Conservation (phyloP, 2,888 invertebrate genomes). For the Hipparchia sbordonii region DNA sequence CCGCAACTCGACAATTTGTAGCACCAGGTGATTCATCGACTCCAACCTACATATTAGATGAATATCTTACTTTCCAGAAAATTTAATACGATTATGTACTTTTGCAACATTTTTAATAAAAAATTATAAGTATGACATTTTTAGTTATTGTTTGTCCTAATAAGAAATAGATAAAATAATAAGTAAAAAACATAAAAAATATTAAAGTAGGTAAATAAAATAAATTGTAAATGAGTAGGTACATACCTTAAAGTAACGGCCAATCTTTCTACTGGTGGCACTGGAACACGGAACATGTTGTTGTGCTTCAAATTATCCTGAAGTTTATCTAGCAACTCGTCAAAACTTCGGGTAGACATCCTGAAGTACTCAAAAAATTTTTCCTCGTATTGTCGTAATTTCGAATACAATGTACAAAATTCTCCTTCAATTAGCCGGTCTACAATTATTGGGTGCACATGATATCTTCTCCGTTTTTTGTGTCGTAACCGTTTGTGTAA, state of each 20-base stretch:
- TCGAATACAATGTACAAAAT: conserved; percentile 29
- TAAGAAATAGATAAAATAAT: no score
- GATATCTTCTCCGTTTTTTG: conserved; percentile 27
- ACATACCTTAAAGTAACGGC: conserved; percentile 37
- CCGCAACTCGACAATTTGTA: no score
- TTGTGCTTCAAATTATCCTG: conserved; percentile 31
- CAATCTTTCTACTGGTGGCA: conserved; percentile 35
- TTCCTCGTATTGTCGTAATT: conserved; percentile 29
- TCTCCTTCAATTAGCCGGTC: conserved; percentile 26
- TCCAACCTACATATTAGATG: no score
- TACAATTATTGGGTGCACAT: conserved; percentile 34
- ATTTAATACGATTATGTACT: no score
- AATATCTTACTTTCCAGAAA: no score
- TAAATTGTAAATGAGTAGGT: no score
- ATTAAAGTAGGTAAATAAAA: no score
- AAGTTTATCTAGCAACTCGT: conserved; percentile 33
- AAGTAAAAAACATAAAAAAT: no score
- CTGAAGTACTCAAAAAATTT: conserved; percentile 35
- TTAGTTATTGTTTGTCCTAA: no score
- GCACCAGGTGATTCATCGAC: no score
- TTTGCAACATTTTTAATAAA: no score
- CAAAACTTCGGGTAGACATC: conserved; percentile 37
- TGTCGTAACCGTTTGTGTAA: conserved; percentile 22
- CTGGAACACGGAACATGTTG: conserved; percentile 32
- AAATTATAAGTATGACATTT: no score